Evolutionary conservation across 1,140 invertebrate genomes (phyloP).

Genomic region (Drosophila carrolli): DNA sequence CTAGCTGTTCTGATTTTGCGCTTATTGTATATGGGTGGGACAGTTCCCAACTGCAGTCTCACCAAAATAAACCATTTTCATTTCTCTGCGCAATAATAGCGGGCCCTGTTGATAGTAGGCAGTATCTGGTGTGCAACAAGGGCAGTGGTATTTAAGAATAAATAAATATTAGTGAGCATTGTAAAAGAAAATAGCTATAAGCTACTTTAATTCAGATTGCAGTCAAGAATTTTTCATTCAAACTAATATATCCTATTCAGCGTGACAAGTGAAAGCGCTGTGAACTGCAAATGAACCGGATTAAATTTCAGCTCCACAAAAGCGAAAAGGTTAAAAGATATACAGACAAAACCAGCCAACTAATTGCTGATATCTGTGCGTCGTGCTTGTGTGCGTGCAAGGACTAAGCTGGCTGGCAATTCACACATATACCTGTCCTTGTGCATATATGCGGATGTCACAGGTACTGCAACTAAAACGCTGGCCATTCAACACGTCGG

Average conservation of each 20-base stretch:
- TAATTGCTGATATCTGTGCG: constrained; percentile 46
- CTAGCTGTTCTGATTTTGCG: constrained; percentile 33
- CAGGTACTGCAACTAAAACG: constrained; percentile 53
- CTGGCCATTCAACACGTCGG: constrained; percentile 63
- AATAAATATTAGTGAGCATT: background rate
- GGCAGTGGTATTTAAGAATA: background rate
- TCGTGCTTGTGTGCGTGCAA: constrained; percentile 27
- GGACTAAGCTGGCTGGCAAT: constrained; percentile 41
- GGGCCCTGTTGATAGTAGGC: background rate
- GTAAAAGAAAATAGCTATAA: background rate
- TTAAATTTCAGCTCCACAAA: constrained; percentile 38
- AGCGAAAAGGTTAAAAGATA: constrained; percentile 16
- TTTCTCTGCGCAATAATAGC: background rate
- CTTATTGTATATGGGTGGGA: constrained; percentile 12
- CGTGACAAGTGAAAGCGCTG: constrained; percentile 15
- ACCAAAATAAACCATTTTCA: background rate
- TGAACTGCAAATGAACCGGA: constrained; percentile 53
- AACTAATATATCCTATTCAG: constrained; percentile 24
- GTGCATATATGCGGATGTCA: constrained; percentile 44
- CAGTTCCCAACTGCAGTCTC: background rate
- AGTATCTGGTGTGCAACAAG: too few species aligned
- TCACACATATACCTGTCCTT: constrained; percentile 6
- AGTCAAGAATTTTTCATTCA: background rate
- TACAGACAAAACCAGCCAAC: constrained; percentile 31
- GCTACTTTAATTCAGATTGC: background rate